These are phyloP conservation scores for Platalea minor DNA, from an alignment of 2,797 vertebrate species.

Conservation along the genomic window DNA sequence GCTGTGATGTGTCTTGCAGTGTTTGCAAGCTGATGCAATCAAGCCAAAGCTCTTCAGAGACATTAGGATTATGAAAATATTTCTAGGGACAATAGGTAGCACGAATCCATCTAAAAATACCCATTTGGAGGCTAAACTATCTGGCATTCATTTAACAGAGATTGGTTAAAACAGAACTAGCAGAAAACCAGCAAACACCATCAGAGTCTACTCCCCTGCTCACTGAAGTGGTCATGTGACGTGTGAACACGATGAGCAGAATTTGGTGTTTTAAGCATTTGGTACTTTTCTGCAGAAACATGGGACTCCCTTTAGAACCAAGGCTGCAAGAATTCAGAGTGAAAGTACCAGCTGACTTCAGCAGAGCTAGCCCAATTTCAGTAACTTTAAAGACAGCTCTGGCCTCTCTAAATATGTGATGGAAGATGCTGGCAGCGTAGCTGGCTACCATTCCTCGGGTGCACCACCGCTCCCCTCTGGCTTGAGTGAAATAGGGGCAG, in stretches of 20 bases:
- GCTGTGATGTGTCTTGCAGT: constrained; percentile 43
- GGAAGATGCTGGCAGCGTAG: background rate
- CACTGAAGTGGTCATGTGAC: background rate
- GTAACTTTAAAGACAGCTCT: background rate
- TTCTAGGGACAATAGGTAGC: background rate
- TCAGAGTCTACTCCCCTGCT: background rate
- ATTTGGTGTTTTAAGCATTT: background rate
- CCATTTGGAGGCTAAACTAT: background rate
- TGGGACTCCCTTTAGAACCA: background rate
- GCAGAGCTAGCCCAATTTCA: background rate
- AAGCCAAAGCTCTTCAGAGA: constrained; percentile 29
- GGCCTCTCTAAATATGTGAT: background rate
- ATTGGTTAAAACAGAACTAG: background rate
- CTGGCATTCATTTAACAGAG: background rate
- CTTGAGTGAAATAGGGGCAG: background rate
- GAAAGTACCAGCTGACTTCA: background rate
- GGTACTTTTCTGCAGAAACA: background rate
- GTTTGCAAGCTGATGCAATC: background rate
- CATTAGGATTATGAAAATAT: background rate
- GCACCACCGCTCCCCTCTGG: background rate
- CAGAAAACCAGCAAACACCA: background rate
- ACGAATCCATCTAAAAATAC: background rate
- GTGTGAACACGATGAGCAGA: background rate
- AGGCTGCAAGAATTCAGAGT: background rate
- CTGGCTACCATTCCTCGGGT: background rate